Evolutionary conservation across 2,797 vertebrate genomes (phyloP).

Genomic region (Sebastolobus altivelis): DNA sequence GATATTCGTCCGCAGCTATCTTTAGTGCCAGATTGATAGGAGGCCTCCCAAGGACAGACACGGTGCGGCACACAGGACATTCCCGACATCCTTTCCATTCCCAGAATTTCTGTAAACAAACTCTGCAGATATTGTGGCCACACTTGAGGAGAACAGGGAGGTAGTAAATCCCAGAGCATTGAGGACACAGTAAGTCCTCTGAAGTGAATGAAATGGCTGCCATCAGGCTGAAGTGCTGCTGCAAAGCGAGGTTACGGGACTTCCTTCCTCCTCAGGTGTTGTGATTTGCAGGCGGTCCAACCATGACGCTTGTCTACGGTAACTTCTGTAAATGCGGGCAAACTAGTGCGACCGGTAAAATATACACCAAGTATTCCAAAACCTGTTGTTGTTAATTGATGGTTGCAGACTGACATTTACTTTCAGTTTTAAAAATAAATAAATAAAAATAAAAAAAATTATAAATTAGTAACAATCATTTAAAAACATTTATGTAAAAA

Average conservation of each 20-base stretch:
- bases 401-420: neutral
- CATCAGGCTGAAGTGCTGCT: conserved; percentile 55
- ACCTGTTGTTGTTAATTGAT: neutral
- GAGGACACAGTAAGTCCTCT: conserved; percentile 73
- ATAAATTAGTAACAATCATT: no score
- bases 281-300: neutral
- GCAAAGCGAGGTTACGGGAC: neutral
- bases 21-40: conserved; percentile 79
- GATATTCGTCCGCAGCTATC: conserved; percentile 70
- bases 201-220: conserved; percentile 30
- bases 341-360: conserved; percentile 68
- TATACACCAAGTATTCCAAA: neutral
- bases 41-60: conserved; percentile 65
- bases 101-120: conserved; percentile 80
- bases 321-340: conserved; percentile 13
- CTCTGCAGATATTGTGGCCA: conserved; percentile 79
- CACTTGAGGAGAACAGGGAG: conserved; percentile 76
- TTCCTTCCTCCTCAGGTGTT: conserved; percentile 22
- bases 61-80: conserved; percentile 76
- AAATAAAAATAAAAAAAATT: no score
- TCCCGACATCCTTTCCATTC: conserved; percentile 64
- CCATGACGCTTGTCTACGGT: accelerated
- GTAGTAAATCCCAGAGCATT: conserved; percentile 72
- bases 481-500: no score
- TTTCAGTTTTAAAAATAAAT: neutral